Evolutionary conservation across 2,888 invertebrate species (phyloP), one percentile per base, ranked within the genome.

Genomic region (Heteromurus nitidus): DNA sequence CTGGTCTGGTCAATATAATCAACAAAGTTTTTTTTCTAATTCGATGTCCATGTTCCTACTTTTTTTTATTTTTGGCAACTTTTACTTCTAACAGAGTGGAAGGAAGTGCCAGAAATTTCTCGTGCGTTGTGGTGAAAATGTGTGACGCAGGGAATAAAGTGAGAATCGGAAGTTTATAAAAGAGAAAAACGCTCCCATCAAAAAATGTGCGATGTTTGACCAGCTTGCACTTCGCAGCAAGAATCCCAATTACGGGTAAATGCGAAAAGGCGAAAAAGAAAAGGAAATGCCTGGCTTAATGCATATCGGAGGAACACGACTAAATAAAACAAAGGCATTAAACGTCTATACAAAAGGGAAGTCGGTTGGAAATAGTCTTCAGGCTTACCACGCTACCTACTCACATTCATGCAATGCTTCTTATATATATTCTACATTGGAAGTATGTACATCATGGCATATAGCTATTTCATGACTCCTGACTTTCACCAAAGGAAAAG

Each of bases 271-370:
- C 16, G 47, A 16, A n/a, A 16, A 47, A 16, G 47, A 47, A n/a
- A 47, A 47, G n/a, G 36, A n/a, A 47, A 47, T 47, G 47, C 3
- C 47, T 47, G 47, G 20, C 7, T 55, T 24, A 55, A n/a, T n/a
- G n/a, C n/a, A n/a, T n/a, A n/a, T n/a, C n/a, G n/a, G n/a, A n/a
- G 20, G 24, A 24, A 55, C 55, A 24, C 22, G 22, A 9, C 22
- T 55, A 24, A 50, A 55, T 55, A 55, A 55, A 24, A 55, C 55
- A 55, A 3, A 24, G 22, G 5, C 22, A 55, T 55, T 24, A 55
- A 55, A 22, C 24, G 55, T 55, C 55, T 22, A 55, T 55, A 24
- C 20, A 24, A 47, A n/a, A n/a, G n/a, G n/a, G n/a, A n/a, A n/a
- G n/a, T n/a, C n/a, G n/a, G n/a, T n/a, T n/a, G n/a, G n/a, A n/a